phyloP scores from a whole-genome alignment of 1,140 invertebrate genomes.

The Lepidostoma basale region DNA sequence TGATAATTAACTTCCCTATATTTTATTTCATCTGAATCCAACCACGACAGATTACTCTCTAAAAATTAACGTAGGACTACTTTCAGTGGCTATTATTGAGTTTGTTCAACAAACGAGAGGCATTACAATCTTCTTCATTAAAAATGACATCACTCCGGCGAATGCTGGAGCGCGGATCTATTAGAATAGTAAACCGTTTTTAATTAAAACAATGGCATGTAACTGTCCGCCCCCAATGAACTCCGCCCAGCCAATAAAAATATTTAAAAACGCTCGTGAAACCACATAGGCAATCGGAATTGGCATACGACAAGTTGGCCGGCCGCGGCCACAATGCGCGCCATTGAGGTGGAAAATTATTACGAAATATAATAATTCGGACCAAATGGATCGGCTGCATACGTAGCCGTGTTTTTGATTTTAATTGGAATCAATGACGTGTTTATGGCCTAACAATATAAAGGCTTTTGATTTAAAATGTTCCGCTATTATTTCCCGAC shows the following conservation, averaged over 20 bases:
- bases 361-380: constrained; percentile 21
- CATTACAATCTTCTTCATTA: too few species aligned
- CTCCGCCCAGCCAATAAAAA: neutral
- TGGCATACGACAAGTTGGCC: constrained; percentile 11
- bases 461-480: constrained; percentile 43
- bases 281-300: neutral
- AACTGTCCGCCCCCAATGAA: neutral
- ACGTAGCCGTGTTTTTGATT: constrained; percentile 43
- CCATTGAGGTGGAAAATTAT: constrained; percentile 9
- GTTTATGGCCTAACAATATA: constrained; percentile 42
- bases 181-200: too few species aligned
- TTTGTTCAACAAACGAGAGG: too few species aligned
- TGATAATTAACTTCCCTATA: too few species aligned
- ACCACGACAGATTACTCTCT: too few species aligned
- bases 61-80: too few species aligned
- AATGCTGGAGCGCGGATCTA: too few species aligned
- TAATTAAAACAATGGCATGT: neutral
- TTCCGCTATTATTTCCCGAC: constrained; percentile 36
- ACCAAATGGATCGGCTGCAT: constrained; percentile 5
- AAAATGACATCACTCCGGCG: too few species aligned
- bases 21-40: too few species aligned
- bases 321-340: neutral
- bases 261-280: neutral
- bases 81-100: too few species aligned
- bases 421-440: constrained; percentile 45